These are phyloP conservation scores for Phoenicopterus ruber DNA, from an alignment of 2,113 vertebrate species.

Conservation along the genomic window DNA sequence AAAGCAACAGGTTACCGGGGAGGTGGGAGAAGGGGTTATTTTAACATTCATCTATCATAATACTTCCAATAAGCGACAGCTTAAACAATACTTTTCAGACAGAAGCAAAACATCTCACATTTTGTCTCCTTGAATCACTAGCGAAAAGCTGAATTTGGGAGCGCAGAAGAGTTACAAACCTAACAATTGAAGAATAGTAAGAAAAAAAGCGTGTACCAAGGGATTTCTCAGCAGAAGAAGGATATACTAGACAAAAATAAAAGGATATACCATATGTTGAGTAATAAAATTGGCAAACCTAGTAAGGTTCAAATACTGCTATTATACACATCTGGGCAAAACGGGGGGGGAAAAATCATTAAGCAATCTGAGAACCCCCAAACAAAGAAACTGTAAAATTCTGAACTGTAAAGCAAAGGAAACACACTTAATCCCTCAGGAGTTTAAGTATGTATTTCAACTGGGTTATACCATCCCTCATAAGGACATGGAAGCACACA, in stretches of 20 bases:
- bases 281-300: constrained; percentile 67
- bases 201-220: neutral
- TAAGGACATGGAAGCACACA: constrained; percentile 59
- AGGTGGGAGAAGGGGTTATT: neutral
- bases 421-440: constrained; percentile 76
- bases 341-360: constrained; percentile 61
- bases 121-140: neutral
- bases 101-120: neutral
- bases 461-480: constrained; percentile 61
- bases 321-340: constrained; percentile 65
- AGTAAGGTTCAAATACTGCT: constrained; percentile 61
- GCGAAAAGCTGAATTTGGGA: neutral
- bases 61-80: neutral
- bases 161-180: neutral
- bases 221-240: constrained; percentile 35
- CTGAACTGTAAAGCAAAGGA: constrained; percentile 77
- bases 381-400: constrained; percentile 79
- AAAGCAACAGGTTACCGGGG: neutral
- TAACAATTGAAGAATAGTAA: neutral
- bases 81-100: neutral
- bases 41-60: neutral
- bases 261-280: constrained; percentile 62
- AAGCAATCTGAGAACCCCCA: constrained; percentile 75
- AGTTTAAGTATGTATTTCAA: constrained; percentile 75
- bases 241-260: constrained; percentile 34